phyloP scores from a whole-genome alignment of 2,888 invertebrate genomes.

The Noctua janthina region DNA sequence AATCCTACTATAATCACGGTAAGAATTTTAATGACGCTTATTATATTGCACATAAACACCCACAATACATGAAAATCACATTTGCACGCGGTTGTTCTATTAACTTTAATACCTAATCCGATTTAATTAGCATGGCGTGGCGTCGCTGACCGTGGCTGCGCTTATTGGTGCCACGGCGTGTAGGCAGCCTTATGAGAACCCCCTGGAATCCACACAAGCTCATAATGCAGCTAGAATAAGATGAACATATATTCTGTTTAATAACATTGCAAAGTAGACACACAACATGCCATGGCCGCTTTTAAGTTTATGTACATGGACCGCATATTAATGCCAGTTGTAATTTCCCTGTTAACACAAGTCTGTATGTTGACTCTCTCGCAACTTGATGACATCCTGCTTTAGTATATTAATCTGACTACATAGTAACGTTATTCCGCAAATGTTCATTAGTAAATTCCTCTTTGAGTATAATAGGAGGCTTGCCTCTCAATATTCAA shows the following conservation, averaged over 20 bases:
- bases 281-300: constrained; percentile 48
- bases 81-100: constrained; percentile 42
- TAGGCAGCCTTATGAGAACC: constrained; percentile 63
- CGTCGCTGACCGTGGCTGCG: constrained; percentile 52
- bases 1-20: constrained; percentile 18
- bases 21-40: constrained; percentile 30
- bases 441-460: constrained; percentile 43
- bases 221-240: constrained; percentile 61
- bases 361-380: constrained; percentile 32
- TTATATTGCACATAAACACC: constrained; percentile 35
- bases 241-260: constrained; percentile 55
- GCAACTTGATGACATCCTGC: constrained; percentile 41
- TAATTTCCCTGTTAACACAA: constrained; percentile 58
- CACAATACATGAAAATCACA: constrained; percentile 48
- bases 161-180: constrained; percentile 57
- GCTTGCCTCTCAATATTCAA: constrained; percentile 28
- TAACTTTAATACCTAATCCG: constrained; percentile 42
- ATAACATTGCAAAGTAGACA: constrained; percentile 57
- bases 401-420: constrained; percentile 47
- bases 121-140: constrained; percentile 43
- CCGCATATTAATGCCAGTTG: constrained; percentile 55
- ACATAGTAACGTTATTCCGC: constrained; percentile 31
- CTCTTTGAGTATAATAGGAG: constrained; percentile 24
- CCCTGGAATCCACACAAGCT: constrained; percentile 60
- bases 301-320: constrained; percentile 51